These are phyloP conservation scores for Spongilla lacustris DNA, from an alignment of 37 sponge, comb jelly and placozoan genomes.

Conservation along the genomic window DNA sequence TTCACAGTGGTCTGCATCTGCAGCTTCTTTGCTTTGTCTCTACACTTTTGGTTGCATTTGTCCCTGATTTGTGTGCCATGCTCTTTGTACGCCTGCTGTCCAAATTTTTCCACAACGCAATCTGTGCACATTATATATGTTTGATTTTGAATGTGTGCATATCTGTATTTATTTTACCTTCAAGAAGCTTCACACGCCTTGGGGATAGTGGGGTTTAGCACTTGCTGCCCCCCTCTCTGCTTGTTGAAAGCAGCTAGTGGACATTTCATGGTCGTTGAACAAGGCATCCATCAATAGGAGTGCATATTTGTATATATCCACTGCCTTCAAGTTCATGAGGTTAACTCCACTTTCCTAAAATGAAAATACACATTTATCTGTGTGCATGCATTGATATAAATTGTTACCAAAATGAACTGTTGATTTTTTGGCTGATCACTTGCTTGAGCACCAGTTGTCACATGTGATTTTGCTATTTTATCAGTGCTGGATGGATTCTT, in stretches of 20 bases:
- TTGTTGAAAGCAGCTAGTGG: neutral
- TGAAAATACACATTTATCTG: neutral
- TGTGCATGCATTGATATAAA: neutral
- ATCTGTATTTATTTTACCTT: neutral
- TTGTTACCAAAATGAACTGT: neutral
- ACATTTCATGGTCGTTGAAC: constrained; percentile 1
- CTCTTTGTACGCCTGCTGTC: neutral
- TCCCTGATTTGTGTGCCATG: constrained; percentile 1
- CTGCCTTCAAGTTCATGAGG: neutral
- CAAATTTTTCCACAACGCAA: neutral
- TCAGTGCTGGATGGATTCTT: neutral
- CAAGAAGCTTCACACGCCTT: constrained; percentile 1
- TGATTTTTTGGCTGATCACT: constrained; percentile 1
- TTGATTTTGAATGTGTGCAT: constrained; percentile 1
- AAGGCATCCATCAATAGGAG: neutral
- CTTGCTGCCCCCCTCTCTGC: neutral
- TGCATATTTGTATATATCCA: neutral
- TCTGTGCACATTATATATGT: neutral
- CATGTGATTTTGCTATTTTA: neutral
- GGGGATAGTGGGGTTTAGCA: neutral
- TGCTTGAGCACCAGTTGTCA: neutral
- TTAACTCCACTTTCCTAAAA: neutral
- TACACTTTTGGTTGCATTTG: neutral
- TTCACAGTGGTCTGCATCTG: neutral
- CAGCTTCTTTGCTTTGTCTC: neutral